Base-by-base conservation (phyloP, 1,140 invertebrate genomes). In the Halesus radiatus region DNA sequence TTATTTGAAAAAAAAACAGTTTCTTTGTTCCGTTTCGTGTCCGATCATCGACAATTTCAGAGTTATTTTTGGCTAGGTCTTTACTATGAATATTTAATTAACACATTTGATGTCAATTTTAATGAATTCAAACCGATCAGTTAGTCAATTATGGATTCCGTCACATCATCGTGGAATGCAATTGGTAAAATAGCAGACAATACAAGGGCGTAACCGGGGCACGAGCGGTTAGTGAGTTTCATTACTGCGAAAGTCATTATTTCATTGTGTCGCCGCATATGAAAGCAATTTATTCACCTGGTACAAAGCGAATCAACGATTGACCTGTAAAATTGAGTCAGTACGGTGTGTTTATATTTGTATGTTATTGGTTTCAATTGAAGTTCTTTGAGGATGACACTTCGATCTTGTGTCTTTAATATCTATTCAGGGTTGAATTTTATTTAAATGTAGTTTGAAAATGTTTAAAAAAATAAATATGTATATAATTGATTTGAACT, bases 201-300 rank as follows among this genome's bases (percentile, higher is more conserved):
- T 74, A 54, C 72, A 74, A 54, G 52, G 72, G 72, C 72, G 72
- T 74, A 8, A 29, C 53, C 72, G 16, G 72, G 72, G 26, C 72
- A 74, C 52, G 72, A 20, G 20, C 52, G 18, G 50, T 15, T 58
- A 16, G 23, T 26, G 22, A 3, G 52, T 74, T 54, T 74, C 45
- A 70, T 50, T 18, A 70, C 45, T 70, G 18, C 66, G 10, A 45
- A 10, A 70, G 37, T 52, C 5, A 70, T 45, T 70, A 70, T 52
- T 70, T 70, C 66, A 70, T 70, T 70, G 66, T 70, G 66, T 70
- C 16, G 66, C 66, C 52, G 66, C 37, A 70, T 70, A 70, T 23
- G 23, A 70, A 70, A 70, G 15, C 29, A 70, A 70, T 70, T 70
- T 70, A 70, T 70, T 70, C 66, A 70, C 16, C 22, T 23, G 29